Percentiles rank a stretch among this genome's conserved stretches.
These are phyloP conservation scores for Acrobasis consociella DNA, from an alignment of 2,888 invertebrate species.

Conservation along the genomic window DNA sequence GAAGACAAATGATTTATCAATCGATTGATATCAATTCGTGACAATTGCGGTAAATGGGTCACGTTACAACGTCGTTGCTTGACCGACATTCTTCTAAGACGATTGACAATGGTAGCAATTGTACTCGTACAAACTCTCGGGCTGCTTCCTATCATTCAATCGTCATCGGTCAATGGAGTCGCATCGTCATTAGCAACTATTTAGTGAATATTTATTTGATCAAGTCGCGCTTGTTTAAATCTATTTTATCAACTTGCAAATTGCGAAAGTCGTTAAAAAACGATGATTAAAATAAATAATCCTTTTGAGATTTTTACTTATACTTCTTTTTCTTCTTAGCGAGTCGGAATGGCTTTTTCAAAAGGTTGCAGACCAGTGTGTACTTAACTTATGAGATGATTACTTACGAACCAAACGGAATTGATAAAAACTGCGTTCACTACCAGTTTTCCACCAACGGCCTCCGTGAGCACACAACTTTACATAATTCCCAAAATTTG, in stretches of 20 bases:
- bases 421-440: background rate
- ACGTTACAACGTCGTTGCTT: slow-evolving; percentile 44
- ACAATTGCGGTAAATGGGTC: slow-evolving; percentile 60
- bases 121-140: slow-evolving; percentile 47
- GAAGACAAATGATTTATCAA: slow-evolving; percentile 32
- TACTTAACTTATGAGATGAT: too few relatives aligned
- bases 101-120: slow-evolving; percentile 53
- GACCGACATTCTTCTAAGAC: slow-evolving; percentile 52
- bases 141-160: slow-evolving; percentile 51
- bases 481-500: background rate
- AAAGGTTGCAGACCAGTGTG: too few relatives aligned
- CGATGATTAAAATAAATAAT: slow-evolving; percentile 8
- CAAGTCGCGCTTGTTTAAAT: slow-evolving; percentile 2
- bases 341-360: too few relatives aligned
- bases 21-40: slow-evolving; percentile 59
- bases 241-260: slow-evolving; percentile 2
- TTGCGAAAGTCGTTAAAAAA: slow-evolving; percentile 5
- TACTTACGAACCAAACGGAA: too few relatives aligned
- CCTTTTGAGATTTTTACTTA: too few relatives aligned
- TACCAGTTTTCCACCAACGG: too few relatives aligned
- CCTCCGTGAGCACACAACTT: too few relatives aligned
- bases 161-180: slow-evolving; percentile 38
- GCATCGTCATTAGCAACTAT: slow-evolving; percentile 33
- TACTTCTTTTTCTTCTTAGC: too few relatives aligned
- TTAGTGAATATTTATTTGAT: slow-evolving; percentile 22